A percentile compares a stretch with the other conserved stretches of the same genome.
Evolutionary conservation across 1,140 invertebrate genomes (phyloP).

Genomic region (Diorhabda elongata): DNA sequence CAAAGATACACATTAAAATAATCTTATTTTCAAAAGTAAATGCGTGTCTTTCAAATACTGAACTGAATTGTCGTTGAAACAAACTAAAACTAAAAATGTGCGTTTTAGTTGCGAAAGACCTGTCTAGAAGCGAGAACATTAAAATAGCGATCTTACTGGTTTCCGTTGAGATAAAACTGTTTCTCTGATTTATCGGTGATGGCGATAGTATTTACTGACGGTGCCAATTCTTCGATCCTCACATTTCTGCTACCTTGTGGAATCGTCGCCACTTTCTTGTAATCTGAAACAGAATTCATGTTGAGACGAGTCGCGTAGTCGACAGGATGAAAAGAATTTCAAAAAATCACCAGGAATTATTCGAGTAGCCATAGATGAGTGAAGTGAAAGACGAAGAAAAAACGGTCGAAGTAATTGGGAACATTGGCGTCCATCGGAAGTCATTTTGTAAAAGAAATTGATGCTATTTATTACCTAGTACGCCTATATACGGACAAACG

Average conservation of each 20-base stretch:
- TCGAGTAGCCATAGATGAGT: not conserved
- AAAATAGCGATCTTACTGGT: constrained; percentile 42
- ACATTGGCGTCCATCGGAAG: constrained; percentile 1
- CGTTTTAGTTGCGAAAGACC: too few relatives aligned
- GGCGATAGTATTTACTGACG: constrained; percentile 47
- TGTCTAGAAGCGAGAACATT: too few relatives aligned
- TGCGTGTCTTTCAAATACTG: too few relatives aligned
- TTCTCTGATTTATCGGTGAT: constrained; percentile 38
- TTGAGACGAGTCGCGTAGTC: not conserved
- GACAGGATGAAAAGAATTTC: not conserved
- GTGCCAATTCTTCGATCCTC: constrained; percentile 41
- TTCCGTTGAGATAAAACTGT: constrained; percentile 48
- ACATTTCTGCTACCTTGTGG: constrained; percentile 49
- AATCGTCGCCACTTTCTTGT: constrained; percentile 46
- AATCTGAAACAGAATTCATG: constrained; percentile 36
- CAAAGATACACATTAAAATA: too few relatives aligned
- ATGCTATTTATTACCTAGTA: not conserved
- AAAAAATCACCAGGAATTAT: not conserved
- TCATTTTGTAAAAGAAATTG: not conserved
- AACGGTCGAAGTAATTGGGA: not conserved
- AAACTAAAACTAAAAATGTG: too few relatives aligned
- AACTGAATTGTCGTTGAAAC: too few relatives aligned
- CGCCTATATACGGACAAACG: not conserved
- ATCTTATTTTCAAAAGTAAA: too few relatives aligned
- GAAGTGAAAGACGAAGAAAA: not conserved